Conservation (phyloP, 2,888 invertebrate species). For the Xylocampa areola region DNA sequence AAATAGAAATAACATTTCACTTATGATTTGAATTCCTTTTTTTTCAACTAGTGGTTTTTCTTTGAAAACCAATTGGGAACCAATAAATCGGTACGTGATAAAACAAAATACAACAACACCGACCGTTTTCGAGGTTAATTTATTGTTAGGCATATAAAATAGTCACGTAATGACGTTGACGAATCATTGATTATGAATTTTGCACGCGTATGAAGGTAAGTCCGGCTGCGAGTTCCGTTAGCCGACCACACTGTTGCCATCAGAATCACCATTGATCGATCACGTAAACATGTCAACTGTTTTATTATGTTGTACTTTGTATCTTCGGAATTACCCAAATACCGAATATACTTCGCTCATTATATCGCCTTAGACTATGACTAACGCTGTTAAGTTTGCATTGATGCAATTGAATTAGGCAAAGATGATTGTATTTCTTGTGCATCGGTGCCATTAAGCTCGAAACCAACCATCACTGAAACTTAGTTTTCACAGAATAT, state of each 20-base stretch:
- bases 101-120: constrained; percentile 59
- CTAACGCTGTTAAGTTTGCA: constrained; percentile 59
- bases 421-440: constrained; percentile 67
- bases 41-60: constrained; percentile 28
- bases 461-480: constrained; percentile 46
- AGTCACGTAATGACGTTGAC: constrained; percentile 68
- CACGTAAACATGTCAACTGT: constrained; percentile 42
- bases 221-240: constrained; percentile 71
- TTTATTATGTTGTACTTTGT: constrained; percentile 48
- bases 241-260: constrained; percentile 49
- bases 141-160: constrained; percentile 65
- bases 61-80: constrained; percentile 63
- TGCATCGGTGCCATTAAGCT: constrained; percentile 57
- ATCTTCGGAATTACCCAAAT: constrained; percentile 63
- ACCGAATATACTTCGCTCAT: constrained; percentile 53
- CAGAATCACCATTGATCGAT: constrained; percentile 50
- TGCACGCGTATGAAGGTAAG: constrained; percentile 66
- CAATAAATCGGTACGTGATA: constrained; percentile 67
- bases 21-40: constrained; percentile 30
- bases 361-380: constrained; percentile 60
- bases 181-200: constrained; percentile 62
- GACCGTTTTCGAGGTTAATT: constrained; percentile 58
- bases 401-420: constrained; percentile 71
- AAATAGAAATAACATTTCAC: constrained; percentile 15
- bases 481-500: constrained; percentile 33